Evolutionary conservation across 2,113 vertebrate species (phyloP), one percentile per base, ranked within the genome.

Genomic region (Vicugna pacos): DNA sequence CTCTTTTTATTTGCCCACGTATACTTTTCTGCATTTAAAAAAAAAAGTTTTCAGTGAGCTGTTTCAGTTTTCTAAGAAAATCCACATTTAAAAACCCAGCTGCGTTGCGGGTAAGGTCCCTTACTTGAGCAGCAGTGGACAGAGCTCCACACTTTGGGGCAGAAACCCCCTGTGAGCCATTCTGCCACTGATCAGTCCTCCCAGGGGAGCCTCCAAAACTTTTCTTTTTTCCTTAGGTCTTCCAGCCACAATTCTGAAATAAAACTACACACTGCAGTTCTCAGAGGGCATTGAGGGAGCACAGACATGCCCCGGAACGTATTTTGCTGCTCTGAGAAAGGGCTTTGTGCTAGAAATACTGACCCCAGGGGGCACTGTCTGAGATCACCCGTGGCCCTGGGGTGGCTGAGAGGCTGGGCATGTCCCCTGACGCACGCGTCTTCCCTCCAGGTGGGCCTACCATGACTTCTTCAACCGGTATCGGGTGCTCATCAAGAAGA

Each of bases 401-500:
- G 24, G 19, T 60, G 42, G 67, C 67, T 0, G 0, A 28, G 67
- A 60, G 32, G 52, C 35, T 17, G 62, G 75, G 56, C 1, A 0
- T 15, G 46, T 64, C 58, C 19, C 88, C 58, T 84, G 62, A 93
- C 0, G 0, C 14, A 64, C 30, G 38, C 95, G 8, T 91, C 97
- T 97, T 97, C 38, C 81, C 94, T 98, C 69, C 97, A 99, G 99
- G 95, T 99, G 99, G 99, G 99, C 99, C 35, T 99, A 99, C 93
- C 97, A 98, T 0, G 99, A 99, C 94, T 99, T 99, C 98, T 99
- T 99, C 98, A 99, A 98, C 88, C 98, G 99, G 26, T 99, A 99
- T 67, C 98, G 99, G 6, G 99, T 99, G 19, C 98, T 99, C 28
- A 98, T 99, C 99, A 99, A 97, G 46, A 99, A 99, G 97, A 98